Evolutionary conservation across 2,113 vertebrate species (phyloP), one percentile per base, ranked within the genome.

Genomic region (Brachirus orientalis): DNA sequence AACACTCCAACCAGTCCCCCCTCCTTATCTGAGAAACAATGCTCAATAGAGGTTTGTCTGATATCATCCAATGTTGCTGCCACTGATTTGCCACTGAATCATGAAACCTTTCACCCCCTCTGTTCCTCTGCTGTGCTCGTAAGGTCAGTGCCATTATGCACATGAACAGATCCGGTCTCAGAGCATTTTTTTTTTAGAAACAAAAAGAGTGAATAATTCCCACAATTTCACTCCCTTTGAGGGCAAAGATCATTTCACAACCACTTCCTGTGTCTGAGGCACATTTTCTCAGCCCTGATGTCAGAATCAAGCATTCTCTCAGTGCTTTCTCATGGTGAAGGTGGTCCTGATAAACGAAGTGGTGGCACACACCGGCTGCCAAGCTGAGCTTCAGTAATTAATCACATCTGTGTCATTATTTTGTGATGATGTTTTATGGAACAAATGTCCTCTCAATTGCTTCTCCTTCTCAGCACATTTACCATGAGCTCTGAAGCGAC

Each of bases 21-120:
- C 20, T 47, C 65, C 69, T n/a, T n/a, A n/a, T n/a, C 58, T 17
- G 8, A 20, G 62, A 71, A 86, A 89, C 89, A 92, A 89, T 92
- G 64, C 60, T 79, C 60, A 79, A 88, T 85, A 77, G 72, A 87
- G 68, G 57, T 58, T 57, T 51, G 70, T 70, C 77, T 86, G 82
- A 81, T 89, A 85, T 90, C 89, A 89, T 78, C 73, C 56, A 47
- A 45, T 65, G 37, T 58, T 14, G 46, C 75, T 69, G 77, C 72
- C 69, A 75, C 84, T 69, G 70, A 82, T 86, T 72, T 73, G 85
- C 87, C 66, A 20, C 14, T 28, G 19, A 63, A 70, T 67, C 67
- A 52, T 81, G 63, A 70, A 79, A 75, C 53, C 67, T 57, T 13
- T 22, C n/a, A 41, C 36, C 51, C 38, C 33, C 46, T n/a, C 52